Base-by-base conservation (phyloP, 2,113 vertebrate genomes). In the Nothocercus nigrocapillus region DNA sequence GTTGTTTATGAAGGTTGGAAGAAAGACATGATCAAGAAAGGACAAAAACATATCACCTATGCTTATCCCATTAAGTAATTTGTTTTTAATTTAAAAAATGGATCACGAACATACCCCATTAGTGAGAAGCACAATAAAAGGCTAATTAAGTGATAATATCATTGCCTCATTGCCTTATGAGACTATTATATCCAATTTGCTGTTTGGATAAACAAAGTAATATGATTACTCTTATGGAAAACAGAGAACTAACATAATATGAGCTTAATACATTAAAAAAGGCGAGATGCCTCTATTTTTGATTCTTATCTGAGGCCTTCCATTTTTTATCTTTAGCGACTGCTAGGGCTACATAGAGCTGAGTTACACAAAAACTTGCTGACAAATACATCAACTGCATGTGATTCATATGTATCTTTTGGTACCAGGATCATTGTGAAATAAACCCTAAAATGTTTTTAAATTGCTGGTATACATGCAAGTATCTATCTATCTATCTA, bases 141-240 rank as follows among this genome's bases (percentile, higher is more conserved):
- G 22, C 76, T 95, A 96, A 95, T 89, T 85, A 95, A 94, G 63
- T 87, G 93, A 74, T 94, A 95, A 94, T 73, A 94, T 85, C 53
- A 95, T 95, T 95, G 78, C 54, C 75, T 95, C 70, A 62, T 59
- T 93, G 86, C 85, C 94, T 93, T 85, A 85, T 91, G 91, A 94
- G 84, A 76, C 67, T 59, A 94, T 95, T 94, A 95, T 7, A 82
- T 67, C 58, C 56, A 94, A 95, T 95, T 91, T 94, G 89, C 87
- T 85, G 70, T 95, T 67, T 89, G 78, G 82, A 89, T 80, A 95
- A 95, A 89, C 81, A 94, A 94, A 85, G 58, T 89, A 97, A 94
- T 75, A 75, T 28, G 62, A 96, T 92, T 93, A 94, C 32, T 73
- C 42, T 75, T 86, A 90, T 16, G 42, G 75, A 94, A 90, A 94